Percentiles rank a stretch among this genome's conserved stretches.
Evolutionary conservation across 1,140 invertebrate species (phyloP).

Genomic region (Pteromalus puparum): DNA sequence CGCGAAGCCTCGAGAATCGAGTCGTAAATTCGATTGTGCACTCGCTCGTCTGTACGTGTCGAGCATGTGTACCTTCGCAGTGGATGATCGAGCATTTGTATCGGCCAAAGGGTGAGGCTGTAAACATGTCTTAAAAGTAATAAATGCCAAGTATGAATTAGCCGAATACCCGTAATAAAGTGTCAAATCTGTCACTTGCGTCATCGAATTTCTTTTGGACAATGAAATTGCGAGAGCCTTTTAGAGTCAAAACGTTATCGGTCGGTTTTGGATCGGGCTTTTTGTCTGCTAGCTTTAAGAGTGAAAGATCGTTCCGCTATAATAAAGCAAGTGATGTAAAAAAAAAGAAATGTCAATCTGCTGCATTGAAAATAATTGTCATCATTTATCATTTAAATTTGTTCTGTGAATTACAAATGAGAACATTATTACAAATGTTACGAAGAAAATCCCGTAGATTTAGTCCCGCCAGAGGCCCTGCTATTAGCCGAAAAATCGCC

Average conservation of each 20-base stretch:
- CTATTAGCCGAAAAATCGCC: too few species aligned
- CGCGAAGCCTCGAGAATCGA: not conserved
- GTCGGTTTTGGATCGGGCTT: constrained; percentile 21
- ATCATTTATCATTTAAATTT: too few species aligned
- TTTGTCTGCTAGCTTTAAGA: not conserved
- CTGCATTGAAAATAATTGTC: too few species aligned
- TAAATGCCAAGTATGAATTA: constrained; percentile 44
- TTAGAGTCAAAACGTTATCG: not conserved
- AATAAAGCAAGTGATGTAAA: too few species aligned
- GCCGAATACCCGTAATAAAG: constrained; percentile 36
- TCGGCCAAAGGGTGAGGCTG: constrained; percentile 37
- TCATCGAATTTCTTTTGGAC: constrained; percentile 39
- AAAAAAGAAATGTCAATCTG: too few species aligned
- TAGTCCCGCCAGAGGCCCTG: too few species aligned
- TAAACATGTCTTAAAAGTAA: constrained; percentile 47
- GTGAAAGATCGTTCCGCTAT: too few species aligned
- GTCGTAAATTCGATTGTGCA: constrained; percentile 49
- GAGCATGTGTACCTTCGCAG: constrained; percentile 22
- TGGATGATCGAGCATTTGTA: constrained; percentile 29
- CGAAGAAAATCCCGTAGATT: too few species aligned
- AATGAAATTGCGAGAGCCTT: constrained; percentile 5
- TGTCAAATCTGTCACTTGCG: constrained; percentile 43
- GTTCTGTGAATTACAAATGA: too few species aligned
- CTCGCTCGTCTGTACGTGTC: not conserved
- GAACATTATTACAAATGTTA: too few species aligned